These are phyloP conservation scores for Nyctalus aviator DNA, from an alignment of 2,797 vertebrate genomes.

Conservation along the genomic window DNA sequence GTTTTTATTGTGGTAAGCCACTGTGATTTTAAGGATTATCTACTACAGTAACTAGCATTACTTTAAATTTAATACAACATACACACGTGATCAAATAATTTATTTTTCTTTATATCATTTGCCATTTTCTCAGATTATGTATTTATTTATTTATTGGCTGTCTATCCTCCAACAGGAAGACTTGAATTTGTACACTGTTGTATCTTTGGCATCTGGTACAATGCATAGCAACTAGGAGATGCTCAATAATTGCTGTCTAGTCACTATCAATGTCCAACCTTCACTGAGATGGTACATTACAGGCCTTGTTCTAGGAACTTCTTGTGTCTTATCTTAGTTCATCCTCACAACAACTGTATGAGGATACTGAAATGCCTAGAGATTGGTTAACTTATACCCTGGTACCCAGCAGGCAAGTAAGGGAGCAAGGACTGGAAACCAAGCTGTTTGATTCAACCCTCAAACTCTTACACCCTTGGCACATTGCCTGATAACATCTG, in stretches of 20 bases:
- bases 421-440: neutral
- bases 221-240: neutral
- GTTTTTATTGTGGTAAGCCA: neutral
- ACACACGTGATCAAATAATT: conserved; percentile 4
- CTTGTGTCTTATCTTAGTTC: neutral
- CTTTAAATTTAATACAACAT: conserved; percentile 20
- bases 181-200: neutral
- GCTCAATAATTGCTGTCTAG: neutral
- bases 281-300: neutral
- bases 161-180: neutral
- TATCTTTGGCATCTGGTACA: neutral
- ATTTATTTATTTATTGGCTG: neutral
- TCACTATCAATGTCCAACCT: neutral
- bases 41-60: neutral
- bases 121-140: neutral
- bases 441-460: neutral
- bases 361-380: neutral
- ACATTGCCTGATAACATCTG: neutral
- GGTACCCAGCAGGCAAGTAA: neutral
- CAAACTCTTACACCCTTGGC: neutral
- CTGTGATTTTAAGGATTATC: neutral
- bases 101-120: neutral
- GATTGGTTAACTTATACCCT: neutral
- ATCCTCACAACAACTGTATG: neutral
- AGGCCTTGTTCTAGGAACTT: neutral